Evolutionary conservation across 2,888 invertebrate species (phyloP).

Genomic region (Tipula confusa): DNA sequence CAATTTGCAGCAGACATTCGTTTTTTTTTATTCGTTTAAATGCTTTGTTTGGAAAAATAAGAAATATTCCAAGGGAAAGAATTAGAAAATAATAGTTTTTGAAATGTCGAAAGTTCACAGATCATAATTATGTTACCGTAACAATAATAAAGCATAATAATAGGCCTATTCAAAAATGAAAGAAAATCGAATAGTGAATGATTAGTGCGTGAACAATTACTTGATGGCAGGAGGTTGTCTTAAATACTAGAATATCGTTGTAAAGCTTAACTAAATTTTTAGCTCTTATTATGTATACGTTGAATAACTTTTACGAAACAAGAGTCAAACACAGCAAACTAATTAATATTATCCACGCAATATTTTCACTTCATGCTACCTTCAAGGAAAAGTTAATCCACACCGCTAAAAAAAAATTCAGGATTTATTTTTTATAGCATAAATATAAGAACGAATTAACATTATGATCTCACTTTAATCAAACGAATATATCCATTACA

Average conservation of each 20-base stretch:
- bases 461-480: too few species aligned
- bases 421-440: too few species aligned
- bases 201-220: too few species aligned
- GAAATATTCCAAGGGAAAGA: neutral
- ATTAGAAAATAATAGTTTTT: neutral
- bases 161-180: neutral
- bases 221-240: too few species aligned
- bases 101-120: constrained; percentile 12
- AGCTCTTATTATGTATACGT: too few species aligned
- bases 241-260: too few species aligned
- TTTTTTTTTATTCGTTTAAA: too few species aligned
- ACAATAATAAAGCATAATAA: neutral
- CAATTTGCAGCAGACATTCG: too few species aligned
- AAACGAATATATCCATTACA: too few species aligned
- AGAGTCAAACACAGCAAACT: neutral
- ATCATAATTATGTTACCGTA: neutral
- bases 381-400: neutral
- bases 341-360: neutral
- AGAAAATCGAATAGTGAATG: neutral
- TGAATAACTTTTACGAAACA: too few species aligned
- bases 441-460: neutral
- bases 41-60: neutral
- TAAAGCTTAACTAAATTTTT: too few species aligned
- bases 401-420: too few species aligned
- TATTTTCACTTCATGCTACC: neutral